A percentile compares a stretch with the other conserved stretches of the same genome.
phyloP scores from a whole-genome alignment of 2,797 vertebrate genomes.

The Scolopax bukidnonensis region DNA sequence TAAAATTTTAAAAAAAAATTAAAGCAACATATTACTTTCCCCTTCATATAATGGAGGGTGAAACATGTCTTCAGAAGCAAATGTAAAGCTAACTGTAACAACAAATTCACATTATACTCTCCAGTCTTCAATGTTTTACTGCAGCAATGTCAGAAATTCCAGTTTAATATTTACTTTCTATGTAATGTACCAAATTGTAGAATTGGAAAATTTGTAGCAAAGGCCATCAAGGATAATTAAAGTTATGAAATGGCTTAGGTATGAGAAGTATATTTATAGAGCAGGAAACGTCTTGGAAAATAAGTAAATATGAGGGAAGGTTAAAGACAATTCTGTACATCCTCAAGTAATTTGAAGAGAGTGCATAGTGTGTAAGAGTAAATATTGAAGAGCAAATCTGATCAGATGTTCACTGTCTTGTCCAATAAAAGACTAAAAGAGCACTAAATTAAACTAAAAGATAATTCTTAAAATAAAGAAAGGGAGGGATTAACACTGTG shows the following conservation, averaged over 20 bases:
- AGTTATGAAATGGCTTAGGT: not conserved
- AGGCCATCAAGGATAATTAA: not conserved
- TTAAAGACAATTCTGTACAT: not conserved
- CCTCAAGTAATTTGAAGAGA: not conserved
- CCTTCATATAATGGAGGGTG: constrained; percentile 20
- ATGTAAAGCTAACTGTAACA: not conserved
- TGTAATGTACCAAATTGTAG: not conserved
- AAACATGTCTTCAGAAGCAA: not conserved
- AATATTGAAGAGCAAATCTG: not conserved
- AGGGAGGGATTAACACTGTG: not conserved
- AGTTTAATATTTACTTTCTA: not conserved
- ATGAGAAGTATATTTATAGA: not conserved
- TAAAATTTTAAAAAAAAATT: constrained; percentile 67
- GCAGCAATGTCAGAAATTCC: not conserved
- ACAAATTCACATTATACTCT: not conserved
- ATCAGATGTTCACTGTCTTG: not conserved
- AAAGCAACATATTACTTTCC: constrained; percentile 62
- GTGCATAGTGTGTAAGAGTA: not conserved
- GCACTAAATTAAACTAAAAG: not conserved
- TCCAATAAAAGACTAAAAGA: not conserved
- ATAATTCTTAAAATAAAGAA: not conserved
- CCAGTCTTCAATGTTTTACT: not conserved
- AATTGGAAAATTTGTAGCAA: not conserved
- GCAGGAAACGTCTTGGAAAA: not conserved
- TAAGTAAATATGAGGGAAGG: not conserved